phyloP scores from a whole-genome alignment of 2,888 invertebrate genomes.

The Parnassius orleans region DNA sequence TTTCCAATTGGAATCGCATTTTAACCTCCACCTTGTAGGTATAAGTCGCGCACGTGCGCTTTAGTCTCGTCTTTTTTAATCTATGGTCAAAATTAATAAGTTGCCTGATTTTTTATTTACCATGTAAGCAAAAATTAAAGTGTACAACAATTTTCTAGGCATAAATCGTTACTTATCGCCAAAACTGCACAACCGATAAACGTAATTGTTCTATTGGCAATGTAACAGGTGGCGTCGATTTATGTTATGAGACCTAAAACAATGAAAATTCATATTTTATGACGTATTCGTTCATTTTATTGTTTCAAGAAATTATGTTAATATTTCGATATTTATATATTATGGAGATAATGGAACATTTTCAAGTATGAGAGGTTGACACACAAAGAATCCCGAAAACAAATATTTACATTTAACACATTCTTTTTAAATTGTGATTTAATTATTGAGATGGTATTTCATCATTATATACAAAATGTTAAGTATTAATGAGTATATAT shows the following conservation, averaged over 20 bases:
- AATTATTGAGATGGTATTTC: too few species aligned
- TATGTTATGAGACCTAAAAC: slow-evolving; percentile 45
- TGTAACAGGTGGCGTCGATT: slow-evolving; percentile 68
- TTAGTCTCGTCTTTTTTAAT: slow-evolving; percentile 34
- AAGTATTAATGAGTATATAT: too few species aligned
- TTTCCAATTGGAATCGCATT: slow-evolving; percentile 43
- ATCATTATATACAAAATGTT: too few species aligned
- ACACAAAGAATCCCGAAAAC: too few species aligned
- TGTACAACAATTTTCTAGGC: neutral
- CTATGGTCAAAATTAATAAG: slow-evolving; percentile 43
- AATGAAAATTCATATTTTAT: slow-evolving; percentile 41
- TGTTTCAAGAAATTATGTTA: slow-evolving; percentile 11
- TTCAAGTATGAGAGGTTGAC: too few species aligned
- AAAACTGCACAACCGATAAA: neutral
- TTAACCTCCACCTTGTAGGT: slow-evolving; percentile 60
- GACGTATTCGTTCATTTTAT: slow-evolving; percentile 14
- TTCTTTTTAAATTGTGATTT: too few species aligned
- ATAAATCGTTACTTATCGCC: neutral
- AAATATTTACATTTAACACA: too few species aligned
- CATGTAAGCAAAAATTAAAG: neutral
- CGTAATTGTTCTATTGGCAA: slow-evolving; percentile 36
- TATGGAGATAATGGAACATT: too few species aligned
- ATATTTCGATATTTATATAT: neutral
- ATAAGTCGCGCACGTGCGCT: slow-evolving; percentile 69
- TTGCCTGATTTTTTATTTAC: neutral